A percentile compares a stretch with the other conserved stretches of the same genome.
Conservation (phyloP, 2,113 vertebrate genomes). For the Trematomus loennbergii region DNA sequence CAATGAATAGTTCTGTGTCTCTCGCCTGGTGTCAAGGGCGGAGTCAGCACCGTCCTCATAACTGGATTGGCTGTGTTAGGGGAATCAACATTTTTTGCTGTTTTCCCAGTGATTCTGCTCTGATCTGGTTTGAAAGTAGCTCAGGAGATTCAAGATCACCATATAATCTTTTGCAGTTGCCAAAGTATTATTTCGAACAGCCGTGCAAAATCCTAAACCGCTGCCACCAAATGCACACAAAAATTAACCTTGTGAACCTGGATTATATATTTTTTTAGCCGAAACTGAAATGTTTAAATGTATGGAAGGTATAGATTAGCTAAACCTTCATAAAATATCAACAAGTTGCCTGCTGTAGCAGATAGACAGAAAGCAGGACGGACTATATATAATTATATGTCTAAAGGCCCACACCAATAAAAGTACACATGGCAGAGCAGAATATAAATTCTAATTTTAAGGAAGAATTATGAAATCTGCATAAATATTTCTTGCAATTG, state of each 20-base stretch:
- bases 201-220: slow-evolving; percentile 46
- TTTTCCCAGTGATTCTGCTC: slow-evolving; percentile 47
- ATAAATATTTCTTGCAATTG: no score
- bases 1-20: slow-evolving; percentile 47
- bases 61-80: slow-evolving; percentile 48
- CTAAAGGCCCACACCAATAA: not conserved
- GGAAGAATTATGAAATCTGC: no score
- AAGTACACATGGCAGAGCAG: not conserved
- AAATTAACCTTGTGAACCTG: slow-evolving; percentile 14
- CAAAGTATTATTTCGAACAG: slow-evolving; percentile 69
- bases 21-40: not conserved
- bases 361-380: not conserved
- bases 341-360: slow-evolving; percentile 1
- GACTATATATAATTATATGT: not conserved
- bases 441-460: not conserved
- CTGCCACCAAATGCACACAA: slow-evolving; percentile 41
- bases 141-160: slow-evolving; percentile 68
- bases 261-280: slow-evolving; percentile 11
- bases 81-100: slow-evolving; percentile 53
- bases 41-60: slow-evolving; percentile 26
- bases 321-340: not conserved
- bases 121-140: slow-evolving; percentile 71
- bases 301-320: not conserved
- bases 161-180: slow-evolving; percentile 61
- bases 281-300: slow-evolving; percentile 3